phyloP scores from a whole-genome alignment of 2,113 vertebrate species.

The Cyanoramphus novaezelandiae region DNA sequence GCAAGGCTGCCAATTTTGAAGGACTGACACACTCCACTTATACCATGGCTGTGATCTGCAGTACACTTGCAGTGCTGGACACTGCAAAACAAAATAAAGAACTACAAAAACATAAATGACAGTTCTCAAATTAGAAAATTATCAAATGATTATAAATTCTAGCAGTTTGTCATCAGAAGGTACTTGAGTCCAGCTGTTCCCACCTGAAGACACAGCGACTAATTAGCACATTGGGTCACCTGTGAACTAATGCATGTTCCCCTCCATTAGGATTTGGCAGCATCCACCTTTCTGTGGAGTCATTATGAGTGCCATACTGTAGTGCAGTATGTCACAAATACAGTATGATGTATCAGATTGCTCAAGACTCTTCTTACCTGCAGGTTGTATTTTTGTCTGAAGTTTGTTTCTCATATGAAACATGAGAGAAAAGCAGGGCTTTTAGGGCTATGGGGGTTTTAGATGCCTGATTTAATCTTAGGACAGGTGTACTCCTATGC shows the following conservation, averaged over 20 bases:
- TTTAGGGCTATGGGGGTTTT: not conserved
- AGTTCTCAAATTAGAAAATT: not conserved
- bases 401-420: not conserved
- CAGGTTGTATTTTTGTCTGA: not conserved
- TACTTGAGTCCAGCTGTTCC: not conserved
- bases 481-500: not conserved
- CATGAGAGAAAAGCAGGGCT: not conserved
- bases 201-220: rapidly evolving
- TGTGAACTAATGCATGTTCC: not conserved
- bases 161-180: not conserved
- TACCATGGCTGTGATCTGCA: not conserved
- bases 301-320: not conserved
- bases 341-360: not conserved
- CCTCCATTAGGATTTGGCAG: not conserved
- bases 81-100: not conserved
- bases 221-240: not conserved
- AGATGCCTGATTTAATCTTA: not conserved
- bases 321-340: not conserved
- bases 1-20: not conserved
- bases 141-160: not conserved
- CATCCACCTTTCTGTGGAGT: not conserved
- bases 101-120: not conserved
- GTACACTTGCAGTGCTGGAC: not conserved
- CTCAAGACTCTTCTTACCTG: not conserved
- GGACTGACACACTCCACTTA: not conserved